Conservation (phyloP, 1,140 invertebrate genomes). For the Ceratoteleas bidentatus region DNA sequence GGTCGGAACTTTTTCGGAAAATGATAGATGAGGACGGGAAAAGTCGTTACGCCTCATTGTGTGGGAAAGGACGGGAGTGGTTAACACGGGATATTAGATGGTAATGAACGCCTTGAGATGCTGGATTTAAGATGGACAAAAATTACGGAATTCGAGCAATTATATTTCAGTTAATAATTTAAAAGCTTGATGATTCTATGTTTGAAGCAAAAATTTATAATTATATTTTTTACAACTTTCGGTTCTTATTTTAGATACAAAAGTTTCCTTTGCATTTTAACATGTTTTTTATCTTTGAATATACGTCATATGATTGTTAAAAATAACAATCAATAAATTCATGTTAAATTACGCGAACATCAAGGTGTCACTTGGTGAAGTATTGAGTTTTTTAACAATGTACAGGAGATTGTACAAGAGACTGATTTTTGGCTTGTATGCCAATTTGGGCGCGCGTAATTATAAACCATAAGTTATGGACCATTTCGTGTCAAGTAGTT, state of each 20-base stretch:
- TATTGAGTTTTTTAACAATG: conserved; percentile 47
- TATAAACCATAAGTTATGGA: conserved; percentile 55
- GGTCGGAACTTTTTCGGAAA: neutral
- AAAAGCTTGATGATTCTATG: too few relatives aligned
- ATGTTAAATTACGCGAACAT: conserved; percentile 29
- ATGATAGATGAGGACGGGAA: conserved; percentile 22
- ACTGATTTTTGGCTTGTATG: conserved; percentile 23
- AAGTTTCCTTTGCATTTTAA: too few relatives aligned
- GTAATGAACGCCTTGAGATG: too few relatives aligned
- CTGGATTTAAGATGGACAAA: too few relatives aligned
- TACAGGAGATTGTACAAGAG: conserved; percentile 14
- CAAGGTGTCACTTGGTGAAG: conserved; percentile 35
- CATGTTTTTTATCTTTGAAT: too few relatives aligned
- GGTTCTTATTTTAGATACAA: too few relatives aligned
- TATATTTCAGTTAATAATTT: too few relatives aligned
- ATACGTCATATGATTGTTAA: too few relatives aligned
- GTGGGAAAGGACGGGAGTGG: conserved; percentile 9
- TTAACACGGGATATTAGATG: too few relatives aligned
- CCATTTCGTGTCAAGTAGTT: conserved; percentile 60
- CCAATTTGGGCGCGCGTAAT: conserved; percentile 48
- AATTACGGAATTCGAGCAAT: too few relatives aligned
- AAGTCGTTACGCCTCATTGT: conserved; percentile 8
- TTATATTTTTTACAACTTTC: too few relatives aligned
- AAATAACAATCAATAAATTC: conserved; percentile 31
- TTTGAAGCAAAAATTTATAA: too few relatives aligned